These are phyloP conservation scores for Ellobium chinense DNA, from an alignment of 2,888 invertebrate genomes.

Conservation along the genomic window DNA sequence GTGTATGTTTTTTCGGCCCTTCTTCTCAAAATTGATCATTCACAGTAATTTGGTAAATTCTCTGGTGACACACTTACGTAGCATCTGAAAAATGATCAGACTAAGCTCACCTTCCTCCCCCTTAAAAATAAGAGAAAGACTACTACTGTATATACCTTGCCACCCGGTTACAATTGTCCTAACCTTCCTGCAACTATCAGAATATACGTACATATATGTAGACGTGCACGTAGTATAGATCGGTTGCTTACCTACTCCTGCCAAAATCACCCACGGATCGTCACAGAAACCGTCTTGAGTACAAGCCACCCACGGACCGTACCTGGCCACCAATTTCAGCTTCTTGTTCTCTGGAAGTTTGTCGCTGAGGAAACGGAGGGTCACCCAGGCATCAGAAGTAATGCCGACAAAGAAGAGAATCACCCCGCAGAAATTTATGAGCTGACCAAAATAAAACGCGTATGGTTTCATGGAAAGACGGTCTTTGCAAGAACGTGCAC, in stretches of 20 bases:
- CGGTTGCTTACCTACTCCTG: background rate
- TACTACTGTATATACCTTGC: no score
- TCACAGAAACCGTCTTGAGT: background rate
- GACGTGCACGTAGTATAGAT: background rate
- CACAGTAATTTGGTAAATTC: background rate
- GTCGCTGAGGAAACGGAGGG: background rate
- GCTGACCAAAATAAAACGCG: background rate
- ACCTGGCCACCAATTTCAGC: background rate
- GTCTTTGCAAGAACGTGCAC: no score
- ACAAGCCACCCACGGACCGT: background rate
- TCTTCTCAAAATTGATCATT: no score
- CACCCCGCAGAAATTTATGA: background rate
- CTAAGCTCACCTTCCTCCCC: no score
- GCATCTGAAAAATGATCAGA: no score
- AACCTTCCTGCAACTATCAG: background rate
- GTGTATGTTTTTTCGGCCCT: no score
- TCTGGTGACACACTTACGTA: no score
- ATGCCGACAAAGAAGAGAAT: background rate
- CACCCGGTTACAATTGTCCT: no score
- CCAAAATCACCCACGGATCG: background rate
- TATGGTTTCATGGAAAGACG: background rate
- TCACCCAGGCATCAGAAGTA: background rate
- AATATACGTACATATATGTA: background rate
- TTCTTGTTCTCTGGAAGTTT: background rate
- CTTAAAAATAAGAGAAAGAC: no score